phyloP scores from a whole-genome alignment of 2,113 vertebrate genomes.

The Campylomormyrus numenius region DNA sequence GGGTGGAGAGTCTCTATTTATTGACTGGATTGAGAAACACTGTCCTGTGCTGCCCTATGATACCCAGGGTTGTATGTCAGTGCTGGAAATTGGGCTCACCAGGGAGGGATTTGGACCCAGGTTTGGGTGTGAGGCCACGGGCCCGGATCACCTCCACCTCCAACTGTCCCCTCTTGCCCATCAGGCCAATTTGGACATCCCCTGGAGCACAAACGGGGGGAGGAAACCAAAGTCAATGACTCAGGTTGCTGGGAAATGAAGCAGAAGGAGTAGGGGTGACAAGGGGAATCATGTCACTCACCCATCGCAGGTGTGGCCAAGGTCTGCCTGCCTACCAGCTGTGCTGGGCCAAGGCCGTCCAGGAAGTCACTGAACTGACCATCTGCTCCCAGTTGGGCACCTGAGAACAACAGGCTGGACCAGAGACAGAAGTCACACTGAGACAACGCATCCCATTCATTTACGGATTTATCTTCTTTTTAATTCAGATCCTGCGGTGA shows the following conservation, averaged over 20 bases:
- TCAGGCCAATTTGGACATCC: constrained; percentile 96
- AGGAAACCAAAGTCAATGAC: neutral
- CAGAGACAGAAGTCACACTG: constrained; percentile 25
- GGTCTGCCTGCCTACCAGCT: constrained; percentile 92
- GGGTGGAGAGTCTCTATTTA: too few relatives aligned
- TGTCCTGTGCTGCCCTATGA: neutral
- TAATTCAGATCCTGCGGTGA: neutral
- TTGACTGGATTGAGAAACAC: neutral
- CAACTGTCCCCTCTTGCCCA: constrained; percentile 93
- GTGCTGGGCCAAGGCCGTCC: constrained; percentile 90
- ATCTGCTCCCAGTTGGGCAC: constrained; percentile 88
- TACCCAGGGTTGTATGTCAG: neutral
- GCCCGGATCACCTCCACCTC: constrained; percentile 98
- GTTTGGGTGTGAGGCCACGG: constrained; percentile 88
- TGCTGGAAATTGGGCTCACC: constrained; percentile 59
- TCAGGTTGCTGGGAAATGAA: neutral
- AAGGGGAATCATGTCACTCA: constrained; percentile 51
- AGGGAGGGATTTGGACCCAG: constrained; percentile 95
- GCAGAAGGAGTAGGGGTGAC: neutral
- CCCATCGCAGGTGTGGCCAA: constrained; percentile 96
- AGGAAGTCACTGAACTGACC: constrained; percentile 98
- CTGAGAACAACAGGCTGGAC: constrained; percentile 91
- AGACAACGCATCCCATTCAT: neutral
- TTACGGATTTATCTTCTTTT: neutral
- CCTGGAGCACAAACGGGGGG: constrained; percentile 56